Evolutionary conservation across 2,797 vertebrate species (phyloP), one percentile per base, ranked within the genome.

Genomic region (Amphiprion clarkii): DNA sequence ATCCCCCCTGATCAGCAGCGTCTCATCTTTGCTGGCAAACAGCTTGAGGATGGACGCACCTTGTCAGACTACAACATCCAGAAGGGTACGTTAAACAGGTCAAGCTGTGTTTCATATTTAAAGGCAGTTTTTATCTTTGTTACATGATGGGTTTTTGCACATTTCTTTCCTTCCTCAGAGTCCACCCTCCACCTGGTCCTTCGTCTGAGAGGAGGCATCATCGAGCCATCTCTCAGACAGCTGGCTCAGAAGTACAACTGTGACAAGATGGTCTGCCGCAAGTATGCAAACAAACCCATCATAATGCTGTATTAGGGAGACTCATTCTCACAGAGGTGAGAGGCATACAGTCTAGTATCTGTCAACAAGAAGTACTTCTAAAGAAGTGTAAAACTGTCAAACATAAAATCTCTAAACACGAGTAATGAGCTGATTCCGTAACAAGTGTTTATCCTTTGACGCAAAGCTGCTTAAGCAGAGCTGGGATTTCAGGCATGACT

Each of bases 231-330:
- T 27, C 93, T 97, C 21, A 95, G 95, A 74, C 90, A 94, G 87
- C 94, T 96, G 0, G 96, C 96, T 49, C 96, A 97, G 89, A 97
- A 97, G 39, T 97, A 96, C 94, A 97, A 97, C 93, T 96, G 96
- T 0, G 96, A 97, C 72, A 97, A 96, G 75, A 97, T 97, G 96
- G 95, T 97, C 88, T 96, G 96, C 90, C 94, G 95, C 94, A 97
- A 97, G 96, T 97, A 83, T 54, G 81, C 33, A 10, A 16, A 42
- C 21, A 51, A 39, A 62, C 48, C 14, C 25, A 29, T 3, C 2
- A 36, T 19, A 46, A 5, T 17, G 2, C 7, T 46, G 19, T 19
- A 2, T 46, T 46, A 46, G 12, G 2, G n/a, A 49, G 48, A 21
- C n/a, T 49, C n/a, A 11, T n/a, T 21, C 19, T 49, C 48, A 49